Conservation (phyloP, 2,888 invertebrate species). For the Taphrorychus bicolor region DNA sequence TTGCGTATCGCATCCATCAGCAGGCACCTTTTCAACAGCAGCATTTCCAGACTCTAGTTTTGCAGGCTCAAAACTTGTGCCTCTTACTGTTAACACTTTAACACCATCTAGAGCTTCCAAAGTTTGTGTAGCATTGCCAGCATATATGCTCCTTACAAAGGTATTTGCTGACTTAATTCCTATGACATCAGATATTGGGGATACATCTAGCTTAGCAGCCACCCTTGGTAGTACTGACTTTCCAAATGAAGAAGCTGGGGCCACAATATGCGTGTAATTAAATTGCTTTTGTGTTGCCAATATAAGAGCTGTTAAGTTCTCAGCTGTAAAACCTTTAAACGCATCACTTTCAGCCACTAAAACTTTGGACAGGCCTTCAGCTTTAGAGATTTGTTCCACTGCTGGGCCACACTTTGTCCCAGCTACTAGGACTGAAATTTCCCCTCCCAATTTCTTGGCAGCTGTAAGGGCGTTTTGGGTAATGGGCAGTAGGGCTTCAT, state of each 20-base stretch:
- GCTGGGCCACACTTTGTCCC: slow-evolving; percentile 88
- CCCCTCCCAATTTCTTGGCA: slow-evolving; percentile 91
- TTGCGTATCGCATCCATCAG: slow-evolving; percentile 75
- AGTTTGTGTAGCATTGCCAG: slow-evolving; percentile 72
- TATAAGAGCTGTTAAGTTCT: slow-evolving; percentile 86
- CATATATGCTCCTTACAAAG: neutral
- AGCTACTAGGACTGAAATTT: slow-evolving; percentile 89
- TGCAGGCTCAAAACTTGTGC: slow-evolving; percentile 76
- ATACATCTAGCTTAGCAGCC: slow-evolving; percentile 74
- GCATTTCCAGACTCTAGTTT: slow-evolving; percentile 81
- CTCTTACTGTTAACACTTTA: slow-evolving; percentile 57
- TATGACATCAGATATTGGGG: slow-evolving; percentile 90
- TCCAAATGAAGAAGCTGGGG: slow-evolving; percentile 52
- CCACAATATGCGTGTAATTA: slow-evolving; percentile 93
- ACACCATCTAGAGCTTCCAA: slow-evolving; percentile 86
- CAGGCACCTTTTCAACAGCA: slow-evolving; percentile 76
- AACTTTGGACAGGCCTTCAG: slow-evolving; percentile 85
- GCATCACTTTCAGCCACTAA: slow-evolving; percentile 90
- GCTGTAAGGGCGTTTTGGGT: slow-evolving; percentile 93
- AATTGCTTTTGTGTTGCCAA: slow-evolving; percentile 91
- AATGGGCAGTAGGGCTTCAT: slow-evolving; percentile 81
- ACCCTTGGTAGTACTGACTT: neutral
- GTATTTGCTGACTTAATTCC: neutral
- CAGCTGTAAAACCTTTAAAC: slow-evolving; percentile 90
- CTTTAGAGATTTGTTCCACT: slow-evolving; percentile 83